phyloP scores from a whole-genome alignment of 1,140 invertebrate species.

The Babylonia areolata region DNA sequence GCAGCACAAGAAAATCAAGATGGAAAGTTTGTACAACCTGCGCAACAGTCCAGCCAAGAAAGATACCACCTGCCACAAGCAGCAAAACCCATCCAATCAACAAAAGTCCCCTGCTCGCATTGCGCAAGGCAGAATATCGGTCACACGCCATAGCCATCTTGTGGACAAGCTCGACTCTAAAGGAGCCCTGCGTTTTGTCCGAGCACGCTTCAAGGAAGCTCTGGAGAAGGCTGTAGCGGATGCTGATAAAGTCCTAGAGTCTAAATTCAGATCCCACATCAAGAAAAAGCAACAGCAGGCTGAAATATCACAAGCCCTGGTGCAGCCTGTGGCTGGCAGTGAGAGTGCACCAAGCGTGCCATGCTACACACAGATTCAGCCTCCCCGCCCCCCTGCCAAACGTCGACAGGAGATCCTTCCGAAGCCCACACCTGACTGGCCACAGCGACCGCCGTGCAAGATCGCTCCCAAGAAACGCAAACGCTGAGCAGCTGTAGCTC shows the following conservation, averaged over 20 bases:
- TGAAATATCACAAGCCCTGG: conserved; percentile 44
- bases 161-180: conserved; percentile 38
- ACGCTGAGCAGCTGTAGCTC: background rate
- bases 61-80: background rate
- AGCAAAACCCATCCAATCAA: background rate
- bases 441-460: background rate
- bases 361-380: conserved; percentile 8
- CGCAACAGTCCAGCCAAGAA: background rate
- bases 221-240: conserved; percentile 49
- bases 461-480: conserved; percentile 32
- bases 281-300: conserved; percentile 42
- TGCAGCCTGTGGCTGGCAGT: conserved; percentile 12
- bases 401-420: conserved; percentile 27
- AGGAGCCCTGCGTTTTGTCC: conserved; percentile 52
- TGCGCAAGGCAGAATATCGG: conserved; percentile 21
- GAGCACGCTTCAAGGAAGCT: conserved; percentile 50
- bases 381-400: background rate
- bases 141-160: conserved; percentile 20
- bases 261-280: background rate
- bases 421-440: conserved; percentile 17
- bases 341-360: background rate
- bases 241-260: conserved; percentile 12
- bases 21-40: background rate
- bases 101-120: background rate
- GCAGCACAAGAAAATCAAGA: background rate